Evolutionary conservation across 2,113 vertebrate species (phyloP).

Genomic region (Phodopus roborovskii): DNA sequence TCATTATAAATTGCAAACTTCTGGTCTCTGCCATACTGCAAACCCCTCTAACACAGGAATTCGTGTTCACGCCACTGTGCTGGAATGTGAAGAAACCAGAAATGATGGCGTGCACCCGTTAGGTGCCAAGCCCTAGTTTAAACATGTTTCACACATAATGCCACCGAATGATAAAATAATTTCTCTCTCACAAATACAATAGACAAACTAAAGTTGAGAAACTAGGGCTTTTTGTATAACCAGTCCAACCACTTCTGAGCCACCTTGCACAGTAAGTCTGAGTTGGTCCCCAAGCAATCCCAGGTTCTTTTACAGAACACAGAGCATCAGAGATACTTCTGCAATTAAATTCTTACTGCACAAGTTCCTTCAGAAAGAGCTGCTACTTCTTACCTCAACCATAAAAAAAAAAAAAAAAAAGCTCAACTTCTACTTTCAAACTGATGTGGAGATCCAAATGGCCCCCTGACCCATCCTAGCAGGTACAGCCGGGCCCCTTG

Average conservation of each 20-base stretch:
- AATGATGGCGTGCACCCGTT: not conserved
- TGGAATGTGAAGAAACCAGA: not conserved
- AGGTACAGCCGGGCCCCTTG: not conserved
- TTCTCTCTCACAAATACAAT: not conserved
- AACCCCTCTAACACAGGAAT: not conserved
- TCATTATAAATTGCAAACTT: not conserved
- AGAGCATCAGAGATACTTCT: not conserved
- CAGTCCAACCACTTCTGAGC: not conserved
- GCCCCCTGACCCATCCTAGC: not conserved
- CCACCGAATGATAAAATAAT: not conserved
- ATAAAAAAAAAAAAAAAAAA: not conserved
- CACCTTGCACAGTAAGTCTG: not conserved
- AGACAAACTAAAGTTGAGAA: conserved; percentile 18
- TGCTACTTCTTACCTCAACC: not conserved
- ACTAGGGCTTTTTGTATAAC: not conserved
- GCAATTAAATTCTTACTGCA: not conserved
- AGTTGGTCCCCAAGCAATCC: not conserved
- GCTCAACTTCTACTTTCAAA: not conserved
- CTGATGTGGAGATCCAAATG: not conserved
- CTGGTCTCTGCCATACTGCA: not conserved
- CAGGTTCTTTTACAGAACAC: not conserved
- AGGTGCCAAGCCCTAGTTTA: not conserved
- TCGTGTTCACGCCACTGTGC: not conserved
- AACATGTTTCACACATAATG: not conserved
- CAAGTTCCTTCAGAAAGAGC: not conserved